Evolutionary conservation across 2,113 vertebrate genomes (phyloP), one percentile per base, ranked within the genome.

Genomic region (Gavia stellata): DNA sequence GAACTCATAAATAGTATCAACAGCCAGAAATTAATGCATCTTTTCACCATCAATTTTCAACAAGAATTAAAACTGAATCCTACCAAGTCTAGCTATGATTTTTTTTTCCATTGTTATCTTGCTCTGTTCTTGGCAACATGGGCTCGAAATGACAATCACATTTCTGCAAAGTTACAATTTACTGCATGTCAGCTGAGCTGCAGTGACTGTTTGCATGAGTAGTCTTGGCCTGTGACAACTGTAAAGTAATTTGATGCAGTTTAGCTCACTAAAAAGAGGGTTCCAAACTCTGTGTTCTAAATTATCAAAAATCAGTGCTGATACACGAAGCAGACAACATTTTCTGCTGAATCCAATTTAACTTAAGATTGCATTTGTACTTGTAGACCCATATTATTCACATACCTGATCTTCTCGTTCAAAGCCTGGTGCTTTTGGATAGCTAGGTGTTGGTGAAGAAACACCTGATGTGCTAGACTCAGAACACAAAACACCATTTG

Each of bases 381-480:
- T 47, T 68, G 47, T 42, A 80, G 63, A 83, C 36, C 47, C 50
- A 7, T 42, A 81, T 55, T 53, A 70, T 92, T 96, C 65, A 96
- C 98, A 96, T 98, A 99, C 98, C 98, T 98, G 98, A 97, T 99
- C 98, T 97, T 98, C 98, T 90, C 98, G 98, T 97, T 99, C 98
- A 98, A 98, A 99, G 94, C 98, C 98, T 87, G 98, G 98, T 96
- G 98, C 98, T 98, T 98, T 98, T 70, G 98, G 98, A 98, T 98
- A 99, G 97, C 98, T 98, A 98, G 97, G 97, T 93, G 96, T 98
- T 95, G 98, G 98, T 97, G 98, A 98, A 80, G 98, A 98, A 96
- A 98, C 98, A 97, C 96, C 97, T 97, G 98, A 98, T 66, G 98
- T 97, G 96, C 96, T 97, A 95, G 98, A 98, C 91, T 98, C 98